Base-by-base conservation (phyloP, 1,140 invertebrate genomes). In the Lordiphosa stackelbergi region DNA sequence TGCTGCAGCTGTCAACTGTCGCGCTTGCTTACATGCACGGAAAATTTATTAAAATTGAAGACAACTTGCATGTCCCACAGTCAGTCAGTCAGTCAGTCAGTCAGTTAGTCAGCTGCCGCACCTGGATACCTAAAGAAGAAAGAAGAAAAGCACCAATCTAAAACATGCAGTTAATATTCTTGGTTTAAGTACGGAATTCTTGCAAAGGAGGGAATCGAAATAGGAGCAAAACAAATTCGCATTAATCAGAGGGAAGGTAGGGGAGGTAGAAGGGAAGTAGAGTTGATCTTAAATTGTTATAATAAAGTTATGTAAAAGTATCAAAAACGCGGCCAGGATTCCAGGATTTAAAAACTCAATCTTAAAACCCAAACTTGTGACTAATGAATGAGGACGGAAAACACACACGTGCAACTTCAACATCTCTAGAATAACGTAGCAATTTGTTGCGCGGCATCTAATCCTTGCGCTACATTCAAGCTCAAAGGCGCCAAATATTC, bases 11-110 rank as follows among this genome's bases (percentile, higher is more conserved):
- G 74, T 75, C 74, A 79, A 74, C 70, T 79, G 75, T 81, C 71
- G 75, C 75, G 57, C 75, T 70, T 64, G 71, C 74, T 70, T 69
- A 66, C 71, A 79, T 81, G 71, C 49, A 60, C 7, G 71, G 66
- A 45, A 74, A 74, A 79, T 75, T 81, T 81, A 79, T 79, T 79
- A 75, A 81, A 81, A 74, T 64, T 61, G 75, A 79, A 81, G 55
- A 81, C 75, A 81, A 57, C 75, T 71, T 56, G 61, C 64, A 58
- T 66, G 49, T 49, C 36, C 11, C 46, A 46, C 34, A 24, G 45
- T 9, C 63, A 70, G 24, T 34, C 40, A 51, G 16, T 16, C 16
- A 16, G 40, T 34, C 37, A 60, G 59, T 55, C 57, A 68, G 37
- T 38, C 47, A 54, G 47, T 64, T 71, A 68, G 28, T 38, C 49